Conservation (phyloP, 2,113 vertebrate genomes). For the Mirounga angustirostris region DNA sequence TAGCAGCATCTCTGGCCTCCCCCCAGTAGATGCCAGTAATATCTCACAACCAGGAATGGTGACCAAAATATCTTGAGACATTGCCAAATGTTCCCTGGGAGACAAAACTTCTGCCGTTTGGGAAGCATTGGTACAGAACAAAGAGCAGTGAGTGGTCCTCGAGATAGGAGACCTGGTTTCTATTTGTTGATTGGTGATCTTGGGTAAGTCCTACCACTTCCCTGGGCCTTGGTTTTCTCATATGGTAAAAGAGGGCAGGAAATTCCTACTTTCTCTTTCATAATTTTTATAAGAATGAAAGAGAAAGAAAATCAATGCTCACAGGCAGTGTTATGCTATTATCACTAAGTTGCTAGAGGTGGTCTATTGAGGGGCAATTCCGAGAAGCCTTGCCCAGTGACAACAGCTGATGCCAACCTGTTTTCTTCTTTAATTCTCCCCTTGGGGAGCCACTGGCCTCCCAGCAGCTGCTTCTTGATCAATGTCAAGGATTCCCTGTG, state of each 20-base stretch:
- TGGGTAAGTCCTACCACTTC: neutral
- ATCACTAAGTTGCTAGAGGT: neutral
- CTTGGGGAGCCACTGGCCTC: neutral
- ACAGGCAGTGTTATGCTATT: neutral
- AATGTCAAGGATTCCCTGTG: neutral
- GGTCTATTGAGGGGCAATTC: neutral
- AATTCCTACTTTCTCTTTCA: slow-evolving; percentile 6
- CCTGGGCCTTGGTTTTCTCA: neutral
- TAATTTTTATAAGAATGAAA: neutral
- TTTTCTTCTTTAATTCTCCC: neutral
- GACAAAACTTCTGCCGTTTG: neutral
- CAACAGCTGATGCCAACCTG: neutral
- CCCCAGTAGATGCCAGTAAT: neutral
- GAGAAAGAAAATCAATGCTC: neutral
- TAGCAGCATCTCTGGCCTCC: neutral
- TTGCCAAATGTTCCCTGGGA: neutral
- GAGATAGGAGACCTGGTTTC: neutral
- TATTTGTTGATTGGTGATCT: neutral
- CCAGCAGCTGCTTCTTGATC: neutral
- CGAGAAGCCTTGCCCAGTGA: neutral
- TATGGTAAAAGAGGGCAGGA: neutral
- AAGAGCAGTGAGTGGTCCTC: neutral
- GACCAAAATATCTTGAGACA: neutral
- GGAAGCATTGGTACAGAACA: neutral
- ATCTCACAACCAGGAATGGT: neutral